Evolutionary conservation across 2,113 vertebrate genomes (phyloP), one percentile per base, ranked within the genome.

Genomic region (Columba livia): DNA sequence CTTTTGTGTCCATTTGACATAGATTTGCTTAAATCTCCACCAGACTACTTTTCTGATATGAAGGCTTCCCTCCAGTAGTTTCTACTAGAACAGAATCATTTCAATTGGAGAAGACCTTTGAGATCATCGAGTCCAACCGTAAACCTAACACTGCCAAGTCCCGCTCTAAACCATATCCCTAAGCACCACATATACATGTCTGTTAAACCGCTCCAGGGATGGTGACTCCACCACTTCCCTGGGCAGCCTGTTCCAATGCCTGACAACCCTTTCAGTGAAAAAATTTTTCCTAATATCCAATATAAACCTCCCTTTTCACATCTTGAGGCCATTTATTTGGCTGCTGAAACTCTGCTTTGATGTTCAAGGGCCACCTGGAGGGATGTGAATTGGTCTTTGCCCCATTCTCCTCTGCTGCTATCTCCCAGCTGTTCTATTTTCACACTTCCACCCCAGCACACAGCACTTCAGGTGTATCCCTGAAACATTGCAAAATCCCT

Each of bases 391-490:
- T 48, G 20, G 3, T 16, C 29, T 71, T 74, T 25, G 4, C 7
- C 34, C 29, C 34, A 18, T 56, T 13, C 29, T 81, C 60, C 5
- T 2, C 34, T 56, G 34, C 42, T 81, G 64, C 24, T 8, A 2
- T 47, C 13, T 84, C 48, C 23, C 57, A 57, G 11, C 10, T 79
- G 1, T 40, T 31, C 12, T 42, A 3, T 81, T 72, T 67, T 61
- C 38, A 56, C 38, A 81, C 5, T 9, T 75, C 24, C 31, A 28
- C 20, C 34, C 31, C 40, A 23, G 38, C 21, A 38, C 0, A 0
- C 4, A 60, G 12, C 20, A 57, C 25, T 71, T 60, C 34, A 71
- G 17, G 15, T 28, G 25, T 21, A 53, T n/a, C 21, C 13, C 61
- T 42, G 34, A 81, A 66, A 53, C 11, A 7, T 34, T 6, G 3